Conservation (phyloP, 2,113 vertebrate species). For the Notothenia coriiceps region DNA sequence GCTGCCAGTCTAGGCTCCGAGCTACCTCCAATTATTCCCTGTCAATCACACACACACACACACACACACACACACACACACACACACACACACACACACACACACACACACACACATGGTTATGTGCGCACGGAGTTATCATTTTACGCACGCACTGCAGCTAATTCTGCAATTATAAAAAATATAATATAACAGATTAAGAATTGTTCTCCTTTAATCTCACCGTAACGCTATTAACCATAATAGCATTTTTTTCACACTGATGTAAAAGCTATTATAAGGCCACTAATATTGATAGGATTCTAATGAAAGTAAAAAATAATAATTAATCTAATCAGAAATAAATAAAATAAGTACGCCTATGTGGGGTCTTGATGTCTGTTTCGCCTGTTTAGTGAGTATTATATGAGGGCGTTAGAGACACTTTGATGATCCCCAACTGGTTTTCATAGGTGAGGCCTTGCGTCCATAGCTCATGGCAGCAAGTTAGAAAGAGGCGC, state of each 20-base stretch:
- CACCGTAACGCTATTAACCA: neutral
- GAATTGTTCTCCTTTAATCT: neutral
- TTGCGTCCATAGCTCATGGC: constrained; percentile 72
- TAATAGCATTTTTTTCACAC: neutral
- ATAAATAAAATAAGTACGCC: constrained; percentile 1
- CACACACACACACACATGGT: constrained; percentile 11
- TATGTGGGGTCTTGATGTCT: constrained; percentile 51
- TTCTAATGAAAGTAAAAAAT: no score
- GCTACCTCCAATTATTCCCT: constrained; percentile 69
- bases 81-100: constrained; percentile 27
- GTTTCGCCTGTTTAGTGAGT: constrained; percentile 8
- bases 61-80: constrained; percentile 29
- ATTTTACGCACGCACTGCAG: constrained; percentile 14
- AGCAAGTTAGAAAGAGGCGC: constrained; percentile 60
- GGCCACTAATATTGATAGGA: neutral
- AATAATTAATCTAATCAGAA: neutral
- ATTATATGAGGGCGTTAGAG: constrained; percentile 14
- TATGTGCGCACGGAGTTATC: neutral
- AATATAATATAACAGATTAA: neutral
- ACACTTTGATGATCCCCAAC: constrained; percentile 63
- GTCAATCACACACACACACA: constrained; percentile 65
- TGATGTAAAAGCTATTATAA: neutral
- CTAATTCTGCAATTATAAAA: neutral
- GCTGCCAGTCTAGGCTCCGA: constrained; percentile 71
- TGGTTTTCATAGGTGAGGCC: constrained; percentile 69